Percentiles rank a stretch among this genome's conserved stretches.
Evolutionary conservation across 2,888 invertebrate species (phyloP).

Genomic region (Latrodectus hesperus): DNA sequence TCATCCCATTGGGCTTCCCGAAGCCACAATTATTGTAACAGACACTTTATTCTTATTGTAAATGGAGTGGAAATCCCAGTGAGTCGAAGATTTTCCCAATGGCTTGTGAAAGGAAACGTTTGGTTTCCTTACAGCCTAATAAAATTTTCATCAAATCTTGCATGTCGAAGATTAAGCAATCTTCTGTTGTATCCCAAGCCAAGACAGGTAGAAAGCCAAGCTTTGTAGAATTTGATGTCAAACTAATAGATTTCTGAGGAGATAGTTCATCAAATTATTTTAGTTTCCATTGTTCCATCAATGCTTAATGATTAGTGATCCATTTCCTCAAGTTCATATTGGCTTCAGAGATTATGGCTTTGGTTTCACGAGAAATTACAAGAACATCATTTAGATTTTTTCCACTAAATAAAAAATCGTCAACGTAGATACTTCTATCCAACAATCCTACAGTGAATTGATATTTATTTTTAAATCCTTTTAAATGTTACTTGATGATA

Average conservation of each 20-base stretch:
- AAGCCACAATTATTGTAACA: background rate
- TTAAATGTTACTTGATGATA: background rate
- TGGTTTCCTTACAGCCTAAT: background rate
- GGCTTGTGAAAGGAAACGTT: background rate
- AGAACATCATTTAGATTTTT: background rate
- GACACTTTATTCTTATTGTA: constrained; percentile 8
- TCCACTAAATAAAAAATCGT: background rate
- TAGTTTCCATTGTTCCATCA: too few species aligned
- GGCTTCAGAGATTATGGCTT: background rate
- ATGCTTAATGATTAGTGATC: too few species aligned
- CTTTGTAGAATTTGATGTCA: background rate
- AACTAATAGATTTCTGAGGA: background rate
- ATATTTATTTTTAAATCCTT: background rate
- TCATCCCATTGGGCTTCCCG: background rate
- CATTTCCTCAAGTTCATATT: background rate
- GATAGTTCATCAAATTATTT: too few species aligned
- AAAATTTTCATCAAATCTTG: background rate
- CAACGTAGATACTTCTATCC: background rate
- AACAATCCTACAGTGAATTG: background rate
- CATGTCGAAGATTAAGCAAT: background rate
- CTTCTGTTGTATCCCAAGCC: background rate
- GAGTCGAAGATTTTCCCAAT: background rate
- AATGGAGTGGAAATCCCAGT: background rate
- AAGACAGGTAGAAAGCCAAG: background rate
- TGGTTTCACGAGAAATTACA: background rate